phyloP scores from a whole-genome alignment of 2,113 vertebrate genomes.

The Stomatorhinus ivindoensis region DNA sequence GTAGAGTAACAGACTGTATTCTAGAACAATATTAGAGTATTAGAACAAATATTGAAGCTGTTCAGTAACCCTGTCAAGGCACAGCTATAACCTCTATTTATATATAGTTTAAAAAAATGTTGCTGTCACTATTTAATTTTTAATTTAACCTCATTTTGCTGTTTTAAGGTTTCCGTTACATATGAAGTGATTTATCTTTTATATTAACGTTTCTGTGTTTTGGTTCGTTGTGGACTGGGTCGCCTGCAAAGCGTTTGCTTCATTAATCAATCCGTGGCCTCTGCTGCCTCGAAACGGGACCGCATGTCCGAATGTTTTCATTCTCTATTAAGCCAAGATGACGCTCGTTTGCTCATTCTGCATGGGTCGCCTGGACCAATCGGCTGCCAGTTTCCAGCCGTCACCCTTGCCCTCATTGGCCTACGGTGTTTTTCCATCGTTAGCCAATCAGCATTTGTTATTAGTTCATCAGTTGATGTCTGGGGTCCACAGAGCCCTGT shows the following conservation, averaged over 20 bases:
- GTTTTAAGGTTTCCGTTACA: neutral
- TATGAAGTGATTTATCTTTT: neutral
- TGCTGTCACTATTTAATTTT: neutral
- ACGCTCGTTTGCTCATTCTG: neutral
- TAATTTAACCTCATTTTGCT: neutral
- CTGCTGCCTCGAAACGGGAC: neutral
- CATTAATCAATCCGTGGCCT: neutral
- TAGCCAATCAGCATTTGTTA: neutral
- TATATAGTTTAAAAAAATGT: neutral
- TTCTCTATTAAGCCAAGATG: neutral
- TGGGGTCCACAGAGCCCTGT: neutral
- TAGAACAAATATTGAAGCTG: neutral
- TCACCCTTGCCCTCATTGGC: neutral
- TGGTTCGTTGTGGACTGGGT: neutral
- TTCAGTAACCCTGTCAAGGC: neutral
- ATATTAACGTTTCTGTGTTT: neutral
- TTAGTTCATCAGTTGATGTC: neutral
- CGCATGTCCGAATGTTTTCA: neutral
- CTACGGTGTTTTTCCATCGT: neutral
- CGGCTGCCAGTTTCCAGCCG: neutral
- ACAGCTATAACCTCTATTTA: neutral
- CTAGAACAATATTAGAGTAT: neutral
- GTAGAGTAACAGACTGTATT: neutral
- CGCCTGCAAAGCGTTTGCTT: neutral
- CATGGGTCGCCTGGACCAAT: neutral